These are phyloP conservation scores for Lordiphosa mommai DNA, from an alignment of 1,140 invertebrate genomes.

Conservation along the genomic window DNA sequence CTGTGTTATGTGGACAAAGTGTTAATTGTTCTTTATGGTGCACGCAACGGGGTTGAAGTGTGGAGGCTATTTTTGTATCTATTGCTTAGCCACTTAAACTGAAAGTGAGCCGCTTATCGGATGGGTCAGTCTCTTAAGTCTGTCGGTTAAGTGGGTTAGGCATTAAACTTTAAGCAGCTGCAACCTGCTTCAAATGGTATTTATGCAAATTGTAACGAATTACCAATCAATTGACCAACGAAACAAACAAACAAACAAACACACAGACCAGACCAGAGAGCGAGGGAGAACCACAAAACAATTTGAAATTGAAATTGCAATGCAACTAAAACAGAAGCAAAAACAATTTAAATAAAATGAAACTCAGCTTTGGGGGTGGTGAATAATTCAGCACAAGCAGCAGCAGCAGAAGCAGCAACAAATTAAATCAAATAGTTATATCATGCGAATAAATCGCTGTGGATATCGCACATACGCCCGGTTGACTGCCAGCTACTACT, in stretches of 20 bases:
- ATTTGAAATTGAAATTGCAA: constrained; percentile 68
- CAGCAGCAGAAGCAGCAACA: constrained; percentile 16
- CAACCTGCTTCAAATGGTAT: constrained; percentile 22
- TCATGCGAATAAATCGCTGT: constrained; percentile 73
- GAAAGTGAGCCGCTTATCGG: constrained; percentile 15
- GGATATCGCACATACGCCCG: constrained; percentile 74
- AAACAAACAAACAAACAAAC: constrained; percentile 40
- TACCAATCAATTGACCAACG: constrained; percentile 60
- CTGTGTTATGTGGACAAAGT: constrained; percentile 42
- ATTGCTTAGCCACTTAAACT: not conserved
- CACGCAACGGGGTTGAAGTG: not conserved
- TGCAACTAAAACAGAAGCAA: constrained; percentile 55
- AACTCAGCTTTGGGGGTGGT: constrained; percentile 10
- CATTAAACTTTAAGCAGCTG: constrained; percentile 53
- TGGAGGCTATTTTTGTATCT: constrained; percentile 4
- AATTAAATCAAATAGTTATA: constrained; percentile 78
- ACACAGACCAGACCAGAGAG: constrained; percentile 2
- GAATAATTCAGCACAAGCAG: constrained; percentile 49
- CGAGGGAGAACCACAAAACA: constrained; percentile 24
- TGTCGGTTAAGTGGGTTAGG: constrained; percentile 23
- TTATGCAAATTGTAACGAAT: constrained; percentile 53
- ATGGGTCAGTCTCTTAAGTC: constrained; percentile 14
- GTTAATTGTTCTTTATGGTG: constrained; percentile 43
- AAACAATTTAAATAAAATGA: constrained; percentile 74
- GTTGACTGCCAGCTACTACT: constrained; percentile 56